Conservation (phyloP, 2,888 invertebrate species). For the Tenthredo mesomela region DNA sequence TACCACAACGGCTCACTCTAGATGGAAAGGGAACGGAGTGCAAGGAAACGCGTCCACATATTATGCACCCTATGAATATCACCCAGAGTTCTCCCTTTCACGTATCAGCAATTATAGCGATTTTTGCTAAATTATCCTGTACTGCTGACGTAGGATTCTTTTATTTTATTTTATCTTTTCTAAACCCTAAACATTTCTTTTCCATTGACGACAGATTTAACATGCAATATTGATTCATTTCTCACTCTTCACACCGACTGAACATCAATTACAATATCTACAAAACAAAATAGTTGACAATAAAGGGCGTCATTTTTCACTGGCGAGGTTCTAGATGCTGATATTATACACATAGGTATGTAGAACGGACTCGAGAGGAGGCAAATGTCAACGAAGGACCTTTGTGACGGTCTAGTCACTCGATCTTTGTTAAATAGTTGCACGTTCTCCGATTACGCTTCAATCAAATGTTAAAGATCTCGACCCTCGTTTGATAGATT, state of each 20-base stretch:
- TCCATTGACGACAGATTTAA: not conserved
- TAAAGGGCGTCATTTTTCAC: constrained; percentile 14
- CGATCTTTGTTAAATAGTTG: constrained; percentile 23
- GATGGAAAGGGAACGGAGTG: not conserved
- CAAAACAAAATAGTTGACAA: not conserved
- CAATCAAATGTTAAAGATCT: constrained; percentile 15
- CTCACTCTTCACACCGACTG: not conserved
- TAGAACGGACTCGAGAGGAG: not conserved
- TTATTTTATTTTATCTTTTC: not conserved
- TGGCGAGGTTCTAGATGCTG: not conserved
- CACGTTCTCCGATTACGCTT: constrained; percentile 28
- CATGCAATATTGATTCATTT: not conserved
- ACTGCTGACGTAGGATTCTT: not conserved
- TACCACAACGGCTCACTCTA: constrained; percentile 10
- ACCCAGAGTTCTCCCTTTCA: not conserved
- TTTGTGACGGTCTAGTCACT: constrained; percentile 33
- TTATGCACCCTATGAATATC: constrained; percentile 15
- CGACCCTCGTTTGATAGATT: constrained; percentile 3
- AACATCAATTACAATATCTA: not conserved
- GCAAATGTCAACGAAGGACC: constrained; percentile 40
- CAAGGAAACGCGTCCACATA: not conserved
- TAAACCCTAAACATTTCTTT: not conserved
- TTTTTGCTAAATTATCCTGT: not conserved
- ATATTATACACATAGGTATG: not conserved
- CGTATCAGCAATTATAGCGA: not conserved